Evolutionary conservation across 37 sponge, comb jelly and placozoan genomes (phyloP), one percentile per base, ranked within the genome.

Genomic region (Diacarnus erythraeanus): DNA sequence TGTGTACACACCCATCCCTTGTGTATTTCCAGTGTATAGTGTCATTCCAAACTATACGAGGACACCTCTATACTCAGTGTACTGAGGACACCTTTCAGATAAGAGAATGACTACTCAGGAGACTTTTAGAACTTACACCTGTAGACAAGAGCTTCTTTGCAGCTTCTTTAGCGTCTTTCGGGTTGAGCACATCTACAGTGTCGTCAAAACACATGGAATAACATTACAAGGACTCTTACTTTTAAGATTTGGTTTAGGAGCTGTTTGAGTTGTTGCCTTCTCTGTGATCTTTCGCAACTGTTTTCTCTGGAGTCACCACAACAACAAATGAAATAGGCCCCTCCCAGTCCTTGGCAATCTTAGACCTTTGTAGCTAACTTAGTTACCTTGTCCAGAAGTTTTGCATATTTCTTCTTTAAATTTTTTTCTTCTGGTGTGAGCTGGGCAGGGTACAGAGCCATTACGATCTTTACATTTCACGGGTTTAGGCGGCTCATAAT

Each of bases 111-210:
- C n/a, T n/a, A n/a, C n/a, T n/a, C n/a, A n/a, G n/a, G n/a, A n/a
- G n/a, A n/a, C n/a, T n/a, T n/a, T n/a, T n/a, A n/a, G n/a, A 54
- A 31, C 85, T 77, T 59, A 90, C 90, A 33, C 92, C 92, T 29
- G 84, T 56, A 3, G 68, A 71, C 5, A 91, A 26, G 18, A 91
- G 63, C 63, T 83, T 91, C 60, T 77, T 91, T 20, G 84, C 92
- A 29, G 76, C 80, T 44, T 78, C 92, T 36, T 76, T 86, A 26
- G 92, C 92, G 69, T 91, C 92, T 54, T 87, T 91, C 0, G 92
- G 92, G 54, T 74, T 87, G 38, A 87, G 57, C 23, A 47, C 8
- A 30, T 91, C 92, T 91, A 59, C 26, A 33, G 5, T 17, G 33
- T 12, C 2, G 33, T 26, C 25, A 27, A 39, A 71, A 73, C 18